A percentile compares a stretch with the other conserved stretches of the same genome.
Evolutionary conservation across 2,888 invertebrate genomes (phyloP).

Genomic region (Leucozona laternaria): DNA sequence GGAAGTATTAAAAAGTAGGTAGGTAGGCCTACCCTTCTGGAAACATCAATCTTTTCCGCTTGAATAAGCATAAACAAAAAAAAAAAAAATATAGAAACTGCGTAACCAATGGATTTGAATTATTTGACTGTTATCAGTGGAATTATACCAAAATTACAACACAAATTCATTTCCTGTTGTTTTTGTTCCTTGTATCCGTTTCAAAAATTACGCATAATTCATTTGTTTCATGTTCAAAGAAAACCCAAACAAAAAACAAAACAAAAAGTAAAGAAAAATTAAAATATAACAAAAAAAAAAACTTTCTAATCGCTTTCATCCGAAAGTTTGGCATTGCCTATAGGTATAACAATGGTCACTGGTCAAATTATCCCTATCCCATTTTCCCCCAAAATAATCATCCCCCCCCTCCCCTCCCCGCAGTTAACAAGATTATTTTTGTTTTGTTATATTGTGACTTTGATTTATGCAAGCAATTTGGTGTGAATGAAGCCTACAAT

Average conservation of each 20-base stretch:
- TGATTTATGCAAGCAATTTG: conserved; percentile 35
- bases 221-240: conserved; percentile 27
- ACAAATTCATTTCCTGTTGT: conserved; percentile 15
- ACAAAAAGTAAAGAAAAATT: background rate
- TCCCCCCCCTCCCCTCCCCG: background rate
- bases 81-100: background rate
- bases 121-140: conserved; percentile 21
- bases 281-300: background rate
- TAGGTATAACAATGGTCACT: conserved; percentile 20
- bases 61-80: conserved; percentile 22
- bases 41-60: conserved; percentile 27
- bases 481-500: conserved; percentile 29
- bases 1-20: background rate
- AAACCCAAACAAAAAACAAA: background rate
- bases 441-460: conserved; percentile 27
- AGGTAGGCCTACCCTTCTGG: background rate
- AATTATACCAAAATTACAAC: conserved; percentile 24
- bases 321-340: background rate
- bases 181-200: conserved; percentile 1
- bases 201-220: conserved; percentile 25
- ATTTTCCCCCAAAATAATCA: background rate
- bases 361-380: conserved; percentile 42
- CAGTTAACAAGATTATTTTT: conserved; percentile 1
- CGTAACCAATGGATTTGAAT: conserved; percentile 9
- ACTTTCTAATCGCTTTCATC: conserved; percentile 42